Conservation (phyloP, 2,888 invertebrate species). For the Phaonia tiefii region DNA sequence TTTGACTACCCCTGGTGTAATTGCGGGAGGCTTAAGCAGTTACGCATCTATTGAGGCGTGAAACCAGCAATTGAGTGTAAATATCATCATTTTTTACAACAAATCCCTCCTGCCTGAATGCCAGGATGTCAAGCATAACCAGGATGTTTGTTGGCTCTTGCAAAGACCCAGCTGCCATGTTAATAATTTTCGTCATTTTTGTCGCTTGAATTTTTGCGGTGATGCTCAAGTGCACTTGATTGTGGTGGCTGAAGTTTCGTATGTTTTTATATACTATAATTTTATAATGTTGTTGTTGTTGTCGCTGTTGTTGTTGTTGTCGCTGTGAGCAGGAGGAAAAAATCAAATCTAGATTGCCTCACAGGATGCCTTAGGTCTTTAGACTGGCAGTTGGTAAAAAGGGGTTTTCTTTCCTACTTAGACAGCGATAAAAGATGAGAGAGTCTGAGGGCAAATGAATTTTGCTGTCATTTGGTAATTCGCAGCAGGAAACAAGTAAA, state of each 20-base stretch:
- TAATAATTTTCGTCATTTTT: slow-evolving; percentile 66
- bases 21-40: slow-evolving; percentile 62
- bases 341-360: slow-evolving; percentile 41
- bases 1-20: slow-evolving; percentile 48
- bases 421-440: too few species aligned
- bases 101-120: slow-evolving; percentile 1
- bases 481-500: slow-evolving; percentile 72
- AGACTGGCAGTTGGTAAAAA: not conserved
- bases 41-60: slow-evolving; percentile 75
- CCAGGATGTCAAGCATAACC: not conserved
- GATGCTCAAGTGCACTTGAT: slow-evolving; percentile 69
- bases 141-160: not conserved
- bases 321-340: not conserved
- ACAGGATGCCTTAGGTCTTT: slow-evolving; percentile 22
- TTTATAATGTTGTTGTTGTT: not conserved
- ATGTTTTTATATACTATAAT: slow-evolving; percentile 34
- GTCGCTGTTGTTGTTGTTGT: not conserved
- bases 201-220: slow-evolving; percentile 68
- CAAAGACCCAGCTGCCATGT: slow-evolving; percentile 40
- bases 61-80: slow-evolving; percentile 78
- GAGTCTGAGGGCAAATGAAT: slow-evolving; percentile 14
- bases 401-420: slow-evolving; percentile 8
- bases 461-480: slow-evolving; percentile 71
- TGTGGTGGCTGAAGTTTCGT: slow-evolving; percentile 64
- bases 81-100: slow-evolving; percentile 43